Evolutionary conservation across 2,113 vertebrate species (phyloP).

Genomic region (Anseranas semipalmata): DNA sequence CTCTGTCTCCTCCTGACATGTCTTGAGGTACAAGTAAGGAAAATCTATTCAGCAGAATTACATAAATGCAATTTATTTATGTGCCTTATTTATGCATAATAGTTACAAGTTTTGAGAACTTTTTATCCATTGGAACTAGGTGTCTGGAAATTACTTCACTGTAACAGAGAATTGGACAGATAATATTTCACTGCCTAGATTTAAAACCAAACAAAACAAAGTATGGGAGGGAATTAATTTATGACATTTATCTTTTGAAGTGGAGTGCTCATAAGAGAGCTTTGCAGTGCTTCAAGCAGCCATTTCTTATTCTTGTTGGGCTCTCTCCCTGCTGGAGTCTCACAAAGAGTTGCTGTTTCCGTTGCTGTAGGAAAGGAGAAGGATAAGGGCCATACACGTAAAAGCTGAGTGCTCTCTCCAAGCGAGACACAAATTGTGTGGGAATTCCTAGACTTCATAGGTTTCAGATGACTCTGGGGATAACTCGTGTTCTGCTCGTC

Average conservation of each 20-base stretch:
- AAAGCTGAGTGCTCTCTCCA: neutral
- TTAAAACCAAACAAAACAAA: neutral
- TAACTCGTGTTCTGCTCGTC: neutral
- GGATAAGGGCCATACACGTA: neutral
- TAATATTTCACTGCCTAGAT: conserved; percentile 42
- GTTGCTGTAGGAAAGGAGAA: neutral
- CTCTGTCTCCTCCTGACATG: neutral
- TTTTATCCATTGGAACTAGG: neutral
- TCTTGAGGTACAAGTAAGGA: neutral
- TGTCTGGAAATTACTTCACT: conserved; percentile 43
- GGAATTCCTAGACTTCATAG: neutral
- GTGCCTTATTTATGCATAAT: neutral
- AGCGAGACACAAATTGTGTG: neutral
- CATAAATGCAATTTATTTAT: neutral
- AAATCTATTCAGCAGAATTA: neutral
- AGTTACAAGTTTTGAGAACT: neutral
- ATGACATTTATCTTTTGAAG: conserved; percentile 13
- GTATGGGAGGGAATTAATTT: conserved; percentile 7
- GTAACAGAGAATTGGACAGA: neutral
- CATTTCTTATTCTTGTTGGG: conserved; percentile 27
- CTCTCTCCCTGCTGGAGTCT: neutral
- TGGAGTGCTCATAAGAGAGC: too few species aligned
- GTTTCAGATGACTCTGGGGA: neutral
- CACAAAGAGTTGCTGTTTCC: neutral
- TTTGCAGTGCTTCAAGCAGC: conserved; percentile 10